phyloP scores from a whole-genome alignment of 53 echinoderm and acorn worm species.

The Actinopyga echinites region DNA sequence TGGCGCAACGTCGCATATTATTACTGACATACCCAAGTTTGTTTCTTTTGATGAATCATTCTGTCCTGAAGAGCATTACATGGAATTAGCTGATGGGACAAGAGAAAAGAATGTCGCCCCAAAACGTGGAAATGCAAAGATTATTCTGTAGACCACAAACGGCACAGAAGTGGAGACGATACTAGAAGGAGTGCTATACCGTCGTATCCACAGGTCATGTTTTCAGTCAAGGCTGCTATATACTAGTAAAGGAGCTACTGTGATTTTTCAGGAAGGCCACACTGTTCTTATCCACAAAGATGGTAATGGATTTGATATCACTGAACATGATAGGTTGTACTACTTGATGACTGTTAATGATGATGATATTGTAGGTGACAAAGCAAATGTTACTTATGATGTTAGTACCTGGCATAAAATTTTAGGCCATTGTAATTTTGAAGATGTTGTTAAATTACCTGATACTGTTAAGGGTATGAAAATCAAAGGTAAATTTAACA shows the following conservation, averaged over 20 bases:
- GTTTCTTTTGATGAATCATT: constrained; percentile 30
- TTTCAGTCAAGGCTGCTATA: constrained; percentile 50
- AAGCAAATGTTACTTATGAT: not conserved
- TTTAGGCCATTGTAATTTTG: constrained; percentile 1
- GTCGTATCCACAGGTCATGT: constrained; percentile 46
- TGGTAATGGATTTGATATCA: no score
- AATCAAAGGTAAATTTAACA: not conserved
- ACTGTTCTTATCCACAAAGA: no score
- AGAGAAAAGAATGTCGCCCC: constrained; percentile 12
- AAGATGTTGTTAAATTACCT: constrained; percentile 18
- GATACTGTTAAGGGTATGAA: constrained; percentile 10
- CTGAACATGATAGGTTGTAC: no score
- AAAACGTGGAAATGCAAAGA: constrained; percentile 36
- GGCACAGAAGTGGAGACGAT: constrained; percentile 4
- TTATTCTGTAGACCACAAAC: not conserved
- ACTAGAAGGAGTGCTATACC: constrained; percentile 38
- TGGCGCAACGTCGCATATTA: constrained; percentile 46
- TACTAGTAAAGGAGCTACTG: constrained; percentile 37
- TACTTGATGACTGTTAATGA: no score
- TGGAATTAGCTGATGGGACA: constrained; percentile 53
- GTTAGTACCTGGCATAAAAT: constrained; percentile 31
- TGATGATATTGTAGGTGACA: no score
- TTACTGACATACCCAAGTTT: constrained; percentile 22
- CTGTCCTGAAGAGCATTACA: constrained; percentile 10
- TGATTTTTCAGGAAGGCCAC: constrained; percentile 15